Evolutionary conservation across 2,797 vertebrate genomes (phyloP).

Genomic region (Buceros bicornis): DNA sequence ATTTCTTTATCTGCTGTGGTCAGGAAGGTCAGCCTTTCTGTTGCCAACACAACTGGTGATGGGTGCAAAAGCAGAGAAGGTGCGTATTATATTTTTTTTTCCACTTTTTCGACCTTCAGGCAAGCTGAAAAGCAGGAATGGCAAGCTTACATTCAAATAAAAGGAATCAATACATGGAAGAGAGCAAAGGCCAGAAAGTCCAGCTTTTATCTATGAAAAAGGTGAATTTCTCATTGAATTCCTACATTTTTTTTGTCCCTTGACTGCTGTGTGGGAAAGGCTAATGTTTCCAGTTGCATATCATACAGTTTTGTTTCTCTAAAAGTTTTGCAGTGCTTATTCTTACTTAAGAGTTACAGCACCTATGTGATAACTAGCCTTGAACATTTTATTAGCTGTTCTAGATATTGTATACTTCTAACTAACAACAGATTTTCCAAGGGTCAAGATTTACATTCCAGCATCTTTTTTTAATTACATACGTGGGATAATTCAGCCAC

Average conservation of each 20-base stretch:
- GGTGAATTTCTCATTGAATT: background rate
- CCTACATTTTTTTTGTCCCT: background rate
- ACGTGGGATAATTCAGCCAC: background rate
- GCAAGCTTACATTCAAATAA: background rate
- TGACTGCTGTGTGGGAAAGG: background rate
- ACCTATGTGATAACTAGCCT: background rate
- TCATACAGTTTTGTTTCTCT: background rate
- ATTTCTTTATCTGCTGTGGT: background rate
- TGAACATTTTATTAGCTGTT: background rate
- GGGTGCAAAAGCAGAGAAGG: background rate
- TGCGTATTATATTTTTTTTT: background rate
- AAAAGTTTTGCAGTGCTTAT: background rate
- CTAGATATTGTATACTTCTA: background rate
- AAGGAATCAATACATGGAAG: background rate
- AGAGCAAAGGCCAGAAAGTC: background rate
- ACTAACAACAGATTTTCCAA: background rate
- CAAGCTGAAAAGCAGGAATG: background rate
- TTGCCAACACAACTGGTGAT: background rate
- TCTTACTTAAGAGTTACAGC: background rate
- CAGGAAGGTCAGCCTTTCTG: background rate
- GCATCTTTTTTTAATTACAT: background rate
- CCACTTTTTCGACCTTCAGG: background rate
- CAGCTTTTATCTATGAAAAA: background rate
- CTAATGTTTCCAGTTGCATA: background rate
- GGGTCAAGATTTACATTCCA: background rate